phyloP scores from a whole-genome alignment of 2,797 vertebrate species.

The Manis pentadactyla region DNA sequence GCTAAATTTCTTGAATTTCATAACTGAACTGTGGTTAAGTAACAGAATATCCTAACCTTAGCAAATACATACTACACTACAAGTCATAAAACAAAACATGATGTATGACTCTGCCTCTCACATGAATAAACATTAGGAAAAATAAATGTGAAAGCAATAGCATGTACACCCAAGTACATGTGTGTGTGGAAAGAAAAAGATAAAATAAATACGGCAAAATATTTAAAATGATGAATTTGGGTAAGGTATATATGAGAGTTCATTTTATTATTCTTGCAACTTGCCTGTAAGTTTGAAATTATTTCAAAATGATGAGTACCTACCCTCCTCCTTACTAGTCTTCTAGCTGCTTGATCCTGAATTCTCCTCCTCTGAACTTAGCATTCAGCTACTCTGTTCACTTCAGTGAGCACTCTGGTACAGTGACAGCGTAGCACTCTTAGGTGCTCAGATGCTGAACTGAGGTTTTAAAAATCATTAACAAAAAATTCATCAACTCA shows the following conservation, averaged over 20 bases:
- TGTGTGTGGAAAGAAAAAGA: background rate
- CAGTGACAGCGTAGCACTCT: background rate
- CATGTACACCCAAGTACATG: background rate
- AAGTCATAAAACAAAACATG: background rate
- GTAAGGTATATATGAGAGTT: background rate
- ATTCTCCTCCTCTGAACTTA: background rate
- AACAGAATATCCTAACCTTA: background rate
- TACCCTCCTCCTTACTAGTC: background rate
- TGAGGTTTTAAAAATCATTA: conserved; percentile 4
- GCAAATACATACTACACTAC: background rate
- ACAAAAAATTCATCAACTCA: background rate
- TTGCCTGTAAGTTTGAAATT: background rate
- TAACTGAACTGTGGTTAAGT: background rate
- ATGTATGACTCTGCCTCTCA: background rate
- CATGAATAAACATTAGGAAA: background rate
- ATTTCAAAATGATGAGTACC: background rate
- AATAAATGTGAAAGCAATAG: background rate
- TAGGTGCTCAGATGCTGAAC: background rate
- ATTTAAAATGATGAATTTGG: background rate
- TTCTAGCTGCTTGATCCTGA: background rate
- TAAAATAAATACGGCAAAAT: background rate
- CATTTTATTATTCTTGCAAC: background rate
- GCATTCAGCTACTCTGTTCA: background rate
- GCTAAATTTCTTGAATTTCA: background rate
- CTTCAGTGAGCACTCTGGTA: background rate